Evolutionary conservation across 2,888 invertebrate species (phyloP).

Genomic region (Pseudanteris insignis): DNA sequence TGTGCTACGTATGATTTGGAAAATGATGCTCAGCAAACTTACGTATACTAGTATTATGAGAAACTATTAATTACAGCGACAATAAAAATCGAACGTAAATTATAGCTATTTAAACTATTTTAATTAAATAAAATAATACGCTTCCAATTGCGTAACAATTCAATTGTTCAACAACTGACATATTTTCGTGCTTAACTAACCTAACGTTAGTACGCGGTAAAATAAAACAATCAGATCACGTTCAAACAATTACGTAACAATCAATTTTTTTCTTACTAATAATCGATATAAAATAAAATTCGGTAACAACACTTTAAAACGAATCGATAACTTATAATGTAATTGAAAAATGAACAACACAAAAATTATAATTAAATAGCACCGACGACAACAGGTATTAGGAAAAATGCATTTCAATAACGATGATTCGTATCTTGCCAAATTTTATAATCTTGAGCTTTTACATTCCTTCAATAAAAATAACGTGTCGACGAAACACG

Average conservation of each 20-base stretch:
- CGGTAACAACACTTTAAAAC: slow-evolving; percentile 9
- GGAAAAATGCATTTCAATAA: slow-evolving; percentile 18
- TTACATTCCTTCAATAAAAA: too few species aligned
- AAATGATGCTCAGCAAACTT: too few species aligned
- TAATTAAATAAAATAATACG: too few species aligned
- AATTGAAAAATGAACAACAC: slow-evolving; percentile 10
- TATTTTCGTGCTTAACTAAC: neutral
- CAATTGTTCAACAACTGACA: slow-evolving; percentile 26
- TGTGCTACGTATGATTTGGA: too few species aligned
- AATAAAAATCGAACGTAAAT: slow-evolving; percentile 1
- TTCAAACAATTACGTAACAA: slow-evolving; percentile 8
- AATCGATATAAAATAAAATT: slow-evolving; percentile 4
- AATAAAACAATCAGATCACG: slow-evolving; percentile 11
- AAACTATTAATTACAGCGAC: slow-evolving; percentile 8
- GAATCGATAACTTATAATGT: neutral
- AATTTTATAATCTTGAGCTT: neutral
- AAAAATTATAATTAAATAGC: slow-evolving; percentile 25
- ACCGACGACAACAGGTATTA: slow-evolving; percentile 7
- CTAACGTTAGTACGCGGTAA: slow-evolving; percentile 1
- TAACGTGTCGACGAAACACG: too few species aligned
- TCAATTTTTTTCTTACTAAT: slow-evolving; percentile 1
- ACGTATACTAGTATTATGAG: neutral
- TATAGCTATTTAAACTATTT: neutral
- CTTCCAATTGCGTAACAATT: slow-evolving; percentile 14
- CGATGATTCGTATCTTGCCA: neutral